phyloP scores from a whole-genome alignment of 2,113 vertebrate species.

The Cochlearius cochlearius region DNA sequence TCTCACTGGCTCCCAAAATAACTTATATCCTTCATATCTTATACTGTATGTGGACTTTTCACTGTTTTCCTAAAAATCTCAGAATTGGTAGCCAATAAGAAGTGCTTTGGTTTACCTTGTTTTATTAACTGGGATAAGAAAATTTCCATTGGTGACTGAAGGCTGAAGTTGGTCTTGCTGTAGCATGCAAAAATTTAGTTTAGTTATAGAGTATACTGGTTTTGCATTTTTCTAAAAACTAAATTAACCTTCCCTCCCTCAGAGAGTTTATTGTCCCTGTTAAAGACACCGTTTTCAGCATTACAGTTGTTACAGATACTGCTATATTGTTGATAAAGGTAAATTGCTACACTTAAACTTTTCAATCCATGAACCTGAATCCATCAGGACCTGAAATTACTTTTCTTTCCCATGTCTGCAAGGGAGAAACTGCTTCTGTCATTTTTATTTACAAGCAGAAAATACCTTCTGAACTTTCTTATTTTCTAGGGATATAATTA shows the following conservation, averaged over 20 bases:
- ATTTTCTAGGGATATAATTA: constrained; percentile 23
- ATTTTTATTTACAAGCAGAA: constrained; percentile 35
- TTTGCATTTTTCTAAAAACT: neutral
- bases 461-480: neutral
- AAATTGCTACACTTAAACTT: neutral
- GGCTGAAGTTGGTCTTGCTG: neutral
- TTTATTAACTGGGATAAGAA: neutral
- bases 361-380: neutral
- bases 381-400: neutral
- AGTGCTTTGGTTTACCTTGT: neutral
- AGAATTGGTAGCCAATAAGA: neutral
- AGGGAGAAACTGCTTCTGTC: constrained; percentile 23
- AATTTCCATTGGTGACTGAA: neutral
- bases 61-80: neutral
- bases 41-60: neutral
- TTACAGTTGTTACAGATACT: neutral
- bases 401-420: neutral
- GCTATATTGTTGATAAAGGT: neutral
- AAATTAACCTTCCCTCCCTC: constrained; percentile 3
- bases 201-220: neutral
- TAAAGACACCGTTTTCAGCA: neutral
- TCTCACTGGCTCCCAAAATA: neutral
- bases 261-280: neutral
- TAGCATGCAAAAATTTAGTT: neutral
- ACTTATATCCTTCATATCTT: neutral